A percentile compares a stretch with the other conserved stretches of the same genome.
phyloP scores from a whole-genome alignment of 2,888 invertebrate genomes.

The Eupithecia inturbata region DNA sequence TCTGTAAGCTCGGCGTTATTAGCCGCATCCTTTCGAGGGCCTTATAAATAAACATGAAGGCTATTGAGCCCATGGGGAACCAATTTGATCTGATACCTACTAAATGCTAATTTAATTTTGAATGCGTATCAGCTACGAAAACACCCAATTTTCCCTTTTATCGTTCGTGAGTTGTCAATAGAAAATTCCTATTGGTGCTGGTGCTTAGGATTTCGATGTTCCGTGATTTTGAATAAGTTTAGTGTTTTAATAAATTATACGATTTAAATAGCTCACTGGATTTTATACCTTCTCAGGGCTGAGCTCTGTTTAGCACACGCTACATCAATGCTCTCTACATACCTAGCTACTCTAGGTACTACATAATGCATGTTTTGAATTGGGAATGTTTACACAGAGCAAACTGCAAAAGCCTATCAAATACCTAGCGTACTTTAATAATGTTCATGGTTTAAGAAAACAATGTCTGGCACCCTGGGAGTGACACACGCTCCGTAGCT shows the following conservation, averaged over 20 bases:
- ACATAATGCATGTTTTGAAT: not conserved
- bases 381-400: not conserved
- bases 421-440: not conserved
- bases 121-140: constrained; percentile 55
- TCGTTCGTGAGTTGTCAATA: constrained; percentile 47
- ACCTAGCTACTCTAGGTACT: too few species aligned
- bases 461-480: too few species aligned
- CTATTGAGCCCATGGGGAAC: constrained; percentile 63
- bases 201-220: constrained; percentile 8
- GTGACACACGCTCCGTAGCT: too few species aligned
- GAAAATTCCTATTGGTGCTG: constrained; percentile 14
- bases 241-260: constrained; percentile 4
- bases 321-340: too few species aligned
- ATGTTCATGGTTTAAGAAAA: too few species aligned
- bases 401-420: not conserved
- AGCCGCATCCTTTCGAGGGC: constrained; percentile 68
- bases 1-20: constrained; percentile 70
- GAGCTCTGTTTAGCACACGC: not conserved
- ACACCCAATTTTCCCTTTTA: constrained; percentile 57
- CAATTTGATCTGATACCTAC: constrained; percentile 70
- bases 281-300: not conserved
- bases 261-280: not conserved
- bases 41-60: constrained; percentile 78
- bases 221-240: constrained; percentile 18
- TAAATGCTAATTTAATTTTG: constrained; percentile 74